Evolutionary conservation across 2,888 invertebrate species (phyloP).

Genomic region (Eumerus sabulonum): DNA sequence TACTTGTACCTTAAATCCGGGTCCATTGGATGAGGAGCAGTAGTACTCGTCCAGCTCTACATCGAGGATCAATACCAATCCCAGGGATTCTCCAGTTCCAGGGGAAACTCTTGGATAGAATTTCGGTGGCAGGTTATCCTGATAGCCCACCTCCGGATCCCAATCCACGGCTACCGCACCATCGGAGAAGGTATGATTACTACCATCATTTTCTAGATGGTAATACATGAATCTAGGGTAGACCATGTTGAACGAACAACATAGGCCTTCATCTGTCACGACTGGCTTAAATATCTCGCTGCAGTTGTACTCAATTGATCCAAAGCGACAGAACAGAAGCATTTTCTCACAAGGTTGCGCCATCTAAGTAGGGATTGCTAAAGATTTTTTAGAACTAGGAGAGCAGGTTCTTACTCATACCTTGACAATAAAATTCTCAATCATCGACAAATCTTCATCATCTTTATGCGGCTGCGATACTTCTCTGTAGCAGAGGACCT

Average conservation of each 20-base stretch:
- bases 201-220: conserved; percentile 33
- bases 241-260: conserved; percentile 90
- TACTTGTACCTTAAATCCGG: conserved; percentile 73
- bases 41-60: conserved; percentile 86
- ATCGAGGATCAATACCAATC: conserved; percentile 85
- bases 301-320: conserved; percentile 82
- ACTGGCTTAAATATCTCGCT: conserved; percentile 85
- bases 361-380: conserved; percentile 80
- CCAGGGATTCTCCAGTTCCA: conserved; percentile 85
- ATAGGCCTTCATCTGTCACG: conserved; percentile 90
- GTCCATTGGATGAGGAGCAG: conserved; percentile 86
- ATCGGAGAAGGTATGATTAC: conserved; percentile 40
- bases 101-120: conserved; percentile 80
- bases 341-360: conserved; percentile 87
- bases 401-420: conserved; percentile 68
- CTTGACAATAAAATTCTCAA: conserved; percentile 72
- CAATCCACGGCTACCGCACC: conserved; percentile 81
- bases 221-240: conserved; percentile 79
- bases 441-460: conserved; percentile 71
- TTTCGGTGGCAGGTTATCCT: conserved; percentile 79
- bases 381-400: neutral
- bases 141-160: conserved; percentile 87
- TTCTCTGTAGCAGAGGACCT: conserved; percentile 73
- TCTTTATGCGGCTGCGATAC: conserved; percentile 58
- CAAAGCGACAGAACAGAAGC: conserved; percentile 85